Percentiles rank a stretch among this genome's conserved stretches.
Conservation (phyloP, 2,888 invertebrate genomes). For the Eulithis prunata region DNA sequence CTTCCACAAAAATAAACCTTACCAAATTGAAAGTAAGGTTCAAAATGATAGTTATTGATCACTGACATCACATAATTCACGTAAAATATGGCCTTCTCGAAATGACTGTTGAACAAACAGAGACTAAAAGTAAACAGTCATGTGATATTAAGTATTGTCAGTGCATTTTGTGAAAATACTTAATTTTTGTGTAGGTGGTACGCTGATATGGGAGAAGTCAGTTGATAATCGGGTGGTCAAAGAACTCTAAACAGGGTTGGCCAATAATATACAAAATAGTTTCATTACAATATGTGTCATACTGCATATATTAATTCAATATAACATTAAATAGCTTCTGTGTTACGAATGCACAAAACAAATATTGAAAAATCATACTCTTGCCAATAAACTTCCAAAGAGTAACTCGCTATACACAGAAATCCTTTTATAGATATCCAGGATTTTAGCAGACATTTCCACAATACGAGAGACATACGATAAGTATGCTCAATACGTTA, state of each 20-base stretch:
- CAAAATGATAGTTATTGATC: slow-evolving; percentile 6
- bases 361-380: slow-evolving; percentile 8
- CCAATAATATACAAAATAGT: not conserved
- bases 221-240: too few species aligned
- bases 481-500: slow-evolving; percentile 38
- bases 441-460: slow-evolving; percentile 27
- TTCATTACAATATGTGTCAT: too few species aligned
- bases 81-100: slow-evolving; percentile 37
- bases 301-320: too few species aligned
- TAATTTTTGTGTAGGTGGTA: not conserved
- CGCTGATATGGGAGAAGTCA: too few species aligned
- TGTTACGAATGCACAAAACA: not conserved
- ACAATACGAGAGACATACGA: slow-evolving; percentile 33
- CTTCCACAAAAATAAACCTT: slow-evolving; percentile 19
- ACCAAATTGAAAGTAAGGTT: not conserved
- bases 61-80: slow-evolving; percentile 22
- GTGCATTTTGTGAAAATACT: slow-evolving; percentile 6
- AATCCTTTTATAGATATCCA: slow-evolving; percentile 32
- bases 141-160: not conserved
- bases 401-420: slow-evolving; percentile 23
- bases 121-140: slow-evolving; percentile 31
- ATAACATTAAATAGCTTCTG: too few species aligned
- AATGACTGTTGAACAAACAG: slow-evolving; percentile 34
- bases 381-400: slow-evolving; percentile 16
- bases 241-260: not conserved